Base-by-base conservation (phyloP, 2,113 vertebrate species). In the Actinemys pallida region DNA sequence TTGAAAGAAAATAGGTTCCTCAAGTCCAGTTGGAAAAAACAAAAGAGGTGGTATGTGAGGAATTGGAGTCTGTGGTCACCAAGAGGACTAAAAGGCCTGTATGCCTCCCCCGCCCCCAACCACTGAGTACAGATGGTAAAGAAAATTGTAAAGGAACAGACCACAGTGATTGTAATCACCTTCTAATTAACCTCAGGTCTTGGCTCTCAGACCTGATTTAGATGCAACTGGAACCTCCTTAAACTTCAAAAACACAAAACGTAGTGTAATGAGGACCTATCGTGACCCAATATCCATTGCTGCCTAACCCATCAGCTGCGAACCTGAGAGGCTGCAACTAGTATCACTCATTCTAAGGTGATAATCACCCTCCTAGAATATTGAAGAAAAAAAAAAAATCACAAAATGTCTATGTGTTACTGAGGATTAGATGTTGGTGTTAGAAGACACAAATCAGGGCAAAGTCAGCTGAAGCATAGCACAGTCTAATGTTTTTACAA, bases 371-470 rank as follows among this genome's bases (percentile, higher is more conserved):
- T 50, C 80, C 86, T 90, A 25, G 82, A 94, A 88, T 1, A 78
- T 49, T 62, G 57, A 62, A 84, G 65, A 45, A 57, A 78, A 1
- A 45, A 39, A 39, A 45, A 49, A 84, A 31, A 29, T 39, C 6
- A 4, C 9, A 29, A 87, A 78, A 2, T 69, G 59, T 39, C 12
- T 53, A 49, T 90, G 88, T 87, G 87, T 86, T 29, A 4, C 76
- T 69, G 65, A 69, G 35, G 65, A n/a, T n/a, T 69, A 69, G 65
- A 69, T n/a, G 17, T 85, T 88, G 82, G 56, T 57, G 1, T 72
- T 35, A 12, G 94, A 94, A 80, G 87, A 83, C 56, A 83, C 59
- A 69, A 59, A 90, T 91, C n/a, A 89, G 56, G 42, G 81, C 79
- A 89, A 6, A 89, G 93, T 24, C 57, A 87, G 6, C 31, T 69